A percentile compares a stretch with the other conserved stretches of the same genome.
Evolutionary conservation across 1,140 invertebrate genomes (phyloP).

Genomic region (Sminthurinus signatus): DNA sequence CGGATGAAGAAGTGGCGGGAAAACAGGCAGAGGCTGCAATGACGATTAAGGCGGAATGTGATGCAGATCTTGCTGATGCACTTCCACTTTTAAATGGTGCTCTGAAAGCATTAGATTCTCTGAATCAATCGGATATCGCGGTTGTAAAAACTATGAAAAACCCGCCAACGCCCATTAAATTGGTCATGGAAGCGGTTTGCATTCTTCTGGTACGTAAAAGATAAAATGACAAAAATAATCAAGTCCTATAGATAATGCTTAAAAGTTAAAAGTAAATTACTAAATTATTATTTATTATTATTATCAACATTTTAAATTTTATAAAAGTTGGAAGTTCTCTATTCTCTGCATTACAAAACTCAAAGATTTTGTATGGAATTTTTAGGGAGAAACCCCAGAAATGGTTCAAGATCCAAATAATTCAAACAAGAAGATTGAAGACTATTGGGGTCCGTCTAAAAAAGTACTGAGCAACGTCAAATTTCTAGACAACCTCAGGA

Average conservation of each 20-base stretch:
- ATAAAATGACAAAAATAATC: too few species aligned
- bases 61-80: conserved; percentile 84
- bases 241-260: too few species aligned
- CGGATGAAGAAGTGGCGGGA: conserved; percentile 62
- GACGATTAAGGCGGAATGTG: conserved; percentile 89
- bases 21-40: conserved; percentile 73
- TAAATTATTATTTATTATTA: too few species aligned
- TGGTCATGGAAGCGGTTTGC: conserved; percentile 95
- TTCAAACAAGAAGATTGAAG: conserved; percentile 71
- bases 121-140: conserved; percentile 86
- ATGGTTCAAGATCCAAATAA: conserved; percentile 63
- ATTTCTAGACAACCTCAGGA: conserved; percentile 74
- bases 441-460: conserved; percentile 90
- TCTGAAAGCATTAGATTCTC: conserved; percentile 77
- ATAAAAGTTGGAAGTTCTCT: too few species aligned
- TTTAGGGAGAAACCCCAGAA: conserved; percentile 72
- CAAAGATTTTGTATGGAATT: too few species aligned
- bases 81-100: conserved; percentile 89
- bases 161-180: conserved; percentile 83
- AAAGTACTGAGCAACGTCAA: conserved; percentile 83
- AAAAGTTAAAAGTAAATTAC: too few species aligned
- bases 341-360: too few species aligned
- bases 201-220: conserved; percentile 87
- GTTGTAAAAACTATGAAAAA: conserved; percentile 97
- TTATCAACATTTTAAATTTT: not conserved